A percentile compares a stretch with the other conserved stretches of the same genome.
These are phyloP conservation scores for Drosophila kepulauana DNA, from an alignment of 1,140 invertebrate genomes.

Conservation along the genomic window DNA sequence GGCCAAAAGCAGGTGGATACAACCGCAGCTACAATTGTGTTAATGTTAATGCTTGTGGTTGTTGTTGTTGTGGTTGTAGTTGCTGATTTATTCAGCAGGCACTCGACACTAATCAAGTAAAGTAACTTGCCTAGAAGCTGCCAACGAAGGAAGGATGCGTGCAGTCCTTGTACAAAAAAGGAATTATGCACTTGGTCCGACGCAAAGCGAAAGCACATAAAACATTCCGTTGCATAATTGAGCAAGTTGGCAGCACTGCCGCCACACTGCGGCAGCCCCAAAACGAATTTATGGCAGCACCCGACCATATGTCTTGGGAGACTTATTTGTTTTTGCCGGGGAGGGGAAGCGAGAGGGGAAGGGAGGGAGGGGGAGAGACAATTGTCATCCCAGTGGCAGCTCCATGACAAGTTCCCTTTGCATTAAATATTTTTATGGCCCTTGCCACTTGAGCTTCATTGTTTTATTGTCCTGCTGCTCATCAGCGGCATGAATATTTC, in stretches of 20 bases:
- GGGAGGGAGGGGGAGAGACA: conserved; percentile 16
- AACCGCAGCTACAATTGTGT: conserved; percentile 40
- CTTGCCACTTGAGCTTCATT: conserved; percentile 66
- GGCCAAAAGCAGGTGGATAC: conserved; percentile 33
- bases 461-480: conserved; percentile 68
- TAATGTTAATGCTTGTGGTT: conserved; percentile 42
- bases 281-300: conserved; percentile 75
- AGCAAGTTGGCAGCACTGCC: conserved; percentile 54
- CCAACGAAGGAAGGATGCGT: not conserved
- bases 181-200: conserved; percentile 61
- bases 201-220: conserved; percentile 52
- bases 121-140: conserved; percentile 50
- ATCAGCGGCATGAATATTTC: conserved; percentile 76
- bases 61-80: conserved; percentile 5
- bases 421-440: conserved; percentile 81
- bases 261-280: conserved; percentile 29
- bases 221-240: conserved; percentile 80
- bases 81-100: conserved; percentile 73
- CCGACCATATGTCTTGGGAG: conserved; percentile 77
- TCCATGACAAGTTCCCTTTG: conserved; percentile 69
- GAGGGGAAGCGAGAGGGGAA: no score
- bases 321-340: conserved; percentile 63
- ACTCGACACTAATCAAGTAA: conserved; percentile 78
- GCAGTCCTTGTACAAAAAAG: conserved; percentile 33
- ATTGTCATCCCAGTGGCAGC: conserved; percentile 63